Percentiles rank a stretch among this genome's conserved stretches.
Evolutionary conservation across 2,113 vertebrate species (phyloP).

Genomic region (Neogale vison): DNA sequence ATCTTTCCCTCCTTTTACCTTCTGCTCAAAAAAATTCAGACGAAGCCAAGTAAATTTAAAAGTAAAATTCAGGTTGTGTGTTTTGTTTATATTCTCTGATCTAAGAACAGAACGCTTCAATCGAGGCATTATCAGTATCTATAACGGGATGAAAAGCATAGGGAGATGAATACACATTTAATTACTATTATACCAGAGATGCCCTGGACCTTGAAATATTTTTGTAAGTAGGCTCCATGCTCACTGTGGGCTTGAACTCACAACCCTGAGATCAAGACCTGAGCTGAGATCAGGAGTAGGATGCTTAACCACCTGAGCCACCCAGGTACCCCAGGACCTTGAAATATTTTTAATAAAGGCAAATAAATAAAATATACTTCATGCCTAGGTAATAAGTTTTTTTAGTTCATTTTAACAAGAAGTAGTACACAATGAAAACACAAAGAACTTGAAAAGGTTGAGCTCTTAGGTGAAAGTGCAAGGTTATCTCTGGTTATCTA

Average conservation of each 20-base stretch:
- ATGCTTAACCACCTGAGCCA: background rate
- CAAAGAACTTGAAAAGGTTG: background rate
- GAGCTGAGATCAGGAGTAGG: background rate
- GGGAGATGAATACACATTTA: background rate
- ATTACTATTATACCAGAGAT: background rate
- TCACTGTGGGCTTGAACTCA: background rate
- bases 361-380: background rate
- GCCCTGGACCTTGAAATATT: background rate
- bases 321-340: background rate
- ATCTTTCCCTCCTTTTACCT: background rate
- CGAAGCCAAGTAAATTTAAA: background rate
- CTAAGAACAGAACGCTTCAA: background rate
- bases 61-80: background rate
- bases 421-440: background rate
- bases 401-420: background rate
- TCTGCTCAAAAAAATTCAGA: slow-evolving; percentile 21
- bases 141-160: background rate
- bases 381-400: background rate
- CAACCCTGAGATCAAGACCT: background rate
- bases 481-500: background rate
- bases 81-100: background rate
- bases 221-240: background rate
- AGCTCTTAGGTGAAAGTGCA: background rate
- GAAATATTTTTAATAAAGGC: background rate
- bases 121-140: background rate